A percentile compares a stretch with the other conserved stretches of the same genome.
These are phyloP conservation scores for Eustalomyia histrio DNA, from an alignment of 2,888 invertebrate genomes.

Conservation along the genomic window DNA sequence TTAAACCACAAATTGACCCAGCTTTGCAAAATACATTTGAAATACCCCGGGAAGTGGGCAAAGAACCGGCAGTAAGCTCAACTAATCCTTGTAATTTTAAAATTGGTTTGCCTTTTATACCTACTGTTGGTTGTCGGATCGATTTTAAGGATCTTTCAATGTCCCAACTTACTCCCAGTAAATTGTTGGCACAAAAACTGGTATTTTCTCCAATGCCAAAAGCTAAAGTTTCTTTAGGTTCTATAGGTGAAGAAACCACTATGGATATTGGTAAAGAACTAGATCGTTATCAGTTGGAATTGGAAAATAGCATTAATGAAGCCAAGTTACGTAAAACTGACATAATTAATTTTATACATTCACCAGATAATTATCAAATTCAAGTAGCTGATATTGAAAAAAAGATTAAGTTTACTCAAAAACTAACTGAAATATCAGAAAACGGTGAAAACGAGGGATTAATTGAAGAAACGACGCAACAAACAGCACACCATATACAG, in stretches of 20 bases:
- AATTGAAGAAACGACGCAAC: slow-evolving; percentile 21
- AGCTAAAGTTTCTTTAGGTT: slow-evolving; percentile 72
- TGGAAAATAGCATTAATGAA: slow-evolving; percentile 80
- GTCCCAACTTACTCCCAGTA: slow-evolving; percentile 75
- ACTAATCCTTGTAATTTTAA: slow-evolving; percentile 69
- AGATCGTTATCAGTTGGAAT: slow-evolving; percentile 78
- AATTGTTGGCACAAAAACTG: slow-evolving; percentile 76
- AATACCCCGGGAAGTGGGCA: slow-evolving; percentile 68
- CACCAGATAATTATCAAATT: slow-evolving; percentile 30
- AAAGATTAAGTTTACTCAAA: slow-evolving; percentile 67
- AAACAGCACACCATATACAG: not conserved
- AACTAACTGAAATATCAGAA: slow-evolving; percentile 70
- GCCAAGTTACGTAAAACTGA: slow-evolving; percentile 75
- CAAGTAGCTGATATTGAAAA: slow-evolving; percentile 61
- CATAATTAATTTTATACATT: slow-evolving; percentile 12
- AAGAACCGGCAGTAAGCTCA: slow-evolving; percentile 63
- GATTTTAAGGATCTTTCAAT: slow-evolving; percentile 75
- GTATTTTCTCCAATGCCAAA: slow-evolving; percentile 74
- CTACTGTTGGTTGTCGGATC: slow-evolving; percentile 77
- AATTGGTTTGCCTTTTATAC: slow-evolving; percentile 77
- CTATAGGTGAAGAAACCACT: slow-evolving; percentile 76
- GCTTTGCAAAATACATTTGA: slow-evolving; percentile 77
- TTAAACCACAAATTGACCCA: slow-evolving; percentile 71
- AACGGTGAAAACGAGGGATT: slow-evolving; percentile 64
- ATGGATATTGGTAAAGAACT: slow-evolving; percentile 78